Base-by-base conservation (phyloP, 1,140 invertebrate species). In the Telenomus remus region DNA sequence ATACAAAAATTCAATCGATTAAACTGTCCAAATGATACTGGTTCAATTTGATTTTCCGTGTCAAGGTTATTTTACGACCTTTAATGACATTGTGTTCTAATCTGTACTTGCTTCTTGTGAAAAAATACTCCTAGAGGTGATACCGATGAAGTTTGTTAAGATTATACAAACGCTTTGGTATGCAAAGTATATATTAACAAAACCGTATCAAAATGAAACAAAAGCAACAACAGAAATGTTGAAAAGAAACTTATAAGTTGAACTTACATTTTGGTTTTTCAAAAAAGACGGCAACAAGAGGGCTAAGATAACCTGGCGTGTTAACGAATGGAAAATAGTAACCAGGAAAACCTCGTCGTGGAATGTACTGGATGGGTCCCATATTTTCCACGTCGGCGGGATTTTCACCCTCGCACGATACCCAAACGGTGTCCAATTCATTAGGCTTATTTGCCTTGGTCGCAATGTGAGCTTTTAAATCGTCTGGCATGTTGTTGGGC, bases 301-400 rank as follows among this genome's bases (percentile, higher is more conserved):
- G 96, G 81, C 95, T 95, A 63, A 95, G 89, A 84, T 97, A 97
- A 13, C 94, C 95, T 47, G 92, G 91, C 79, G 91, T 91, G 84
- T 95, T 95, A 85, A 87, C 89, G 89, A 94, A 95, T n/a, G 94
- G 94, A 87, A 94, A 95, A 85, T 92, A 95, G 83, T 90, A 94
- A 9, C 91, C 90, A 19, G 93, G 92, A 86, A 95, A 95, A 57
- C 94, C 93, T 65, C 92, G 91, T 43, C 91, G 89, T 33, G 95
- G 95, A 80, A 92, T 91, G 88, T 95, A 96, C 65, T 93, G 90
- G 78, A 97, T 91, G 0, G 93, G 90, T 27, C 95, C 95, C 81
- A 97, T 95, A 88, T 97, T 96, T 86, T 97, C 96, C 71, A 93
- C 90, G 84, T 97, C 96, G 42, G 94, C 95, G 7, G 95, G 94